Base-by-base conservation (phyloP, 30 jellyfish, hydroid and myxozoan genomes). In the Aurelia coerulea region DNA sequence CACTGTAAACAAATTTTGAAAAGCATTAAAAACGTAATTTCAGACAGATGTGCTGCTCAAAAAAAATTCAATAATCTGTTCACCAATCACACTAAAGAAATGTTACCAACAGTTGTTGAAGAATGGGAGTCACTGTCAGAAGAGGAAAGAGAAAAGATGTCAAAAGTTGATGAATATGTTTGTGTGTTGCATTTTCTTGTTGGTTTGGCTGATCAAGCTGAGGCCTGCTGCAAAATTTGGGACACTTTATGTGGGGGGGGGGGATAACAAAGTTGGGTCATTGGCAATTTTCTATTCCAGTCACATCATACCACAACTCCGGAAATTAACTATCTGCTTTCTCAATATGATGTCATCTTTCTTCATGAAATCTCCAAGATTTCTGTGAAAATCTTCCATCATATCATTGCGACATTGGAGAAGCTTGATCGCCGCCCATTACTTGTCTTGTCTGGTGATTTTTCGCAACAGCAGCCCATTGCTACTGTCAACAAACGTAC, bases 161-260 rank as follows among this genome's bases (percentile, higher is more conserved):
- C 19, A 0, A 58, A 37, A 8, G 42, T 53, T 10, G 33, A 84
- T 59, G 68, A 66, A 42, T 58, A 76, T 77, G 76, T 86, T 68
- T 86, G 94, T 62, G 85, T 86, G 32, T 64, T 86, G 66, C 95
- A 86, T 34, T 86, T n/a, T 68, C 54, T 86, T 19, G 95, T 86
- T 19, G 95, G 87, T 4, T 68, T 86, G 15, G 92, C 93, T 5
- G 92, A 86, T 68, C 86, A 86, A 67, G 79, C 74, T 7, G 86
- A 68, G 42, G 94, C 91, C 5, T 71, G 83, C 52, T 66, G 80
- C 49, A 88, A 88, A 32, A 60, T 88, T 34, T 78, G 93, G 93
- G 93, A 79, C 29, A 29, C 65, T 17, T 50, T 88, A 56, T 88
- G 87, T 56, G 3, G 3, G 5, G 96, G 3, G 2, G 5, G 96